A percentile compares a stretch with the other conserved stretches of the same genome.
Conservation (phyloP, 2,797 vertebrate genomes). For the Sarcophilus harrisii region DNA sequence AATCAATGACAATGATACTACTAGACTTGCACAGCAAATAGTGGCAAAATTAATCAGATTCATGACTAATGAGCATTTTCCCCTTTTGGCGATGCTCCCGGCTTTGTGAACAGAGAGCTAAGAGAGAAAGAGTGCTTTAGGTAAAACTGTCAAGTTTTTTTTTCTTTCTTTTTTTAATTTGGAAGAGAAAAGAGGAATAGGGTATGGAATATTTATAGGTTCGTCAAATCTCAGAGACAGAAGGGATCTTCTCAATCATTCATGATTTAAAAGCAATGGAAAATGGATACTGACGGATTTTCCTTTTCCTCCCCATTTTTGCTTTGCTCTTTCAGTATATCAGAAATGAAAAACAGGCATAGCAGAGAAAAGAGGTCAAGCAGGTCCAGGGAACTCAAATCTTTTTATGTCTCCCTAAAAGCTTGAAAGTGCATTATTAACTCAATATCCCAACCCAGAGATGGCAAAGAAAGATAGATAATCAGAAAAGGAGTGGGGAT, state of each 20-base stretch:
- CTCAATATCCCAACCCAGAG: background rate
- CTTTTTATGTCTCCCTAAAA: background rate
- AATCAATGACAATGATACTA: background rate
- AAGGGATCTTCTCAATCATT: background rate
- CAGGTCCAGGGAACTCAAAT: background rate
- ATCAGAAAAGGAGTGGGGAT: background rate
- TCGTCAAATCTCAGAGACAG: background rate
- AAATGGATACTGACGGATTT: background rate
- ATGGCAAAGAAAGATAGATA: background rate
- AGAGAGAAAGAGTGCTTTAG: background rate
- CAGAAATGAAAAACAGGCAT: background rate
- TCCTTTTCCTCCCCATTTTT: background rate
- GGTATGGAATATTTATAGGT: background rate
- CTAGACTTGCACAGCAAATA: background rate
- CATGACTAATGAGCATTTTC: background rate
- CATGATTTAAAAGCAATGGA: background rate
- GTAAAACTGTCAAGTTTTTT: background rate
- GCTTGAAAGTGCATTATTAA: background rate
- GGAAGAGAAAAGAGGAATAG: background rate
- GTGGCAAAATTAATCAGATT: background rate
- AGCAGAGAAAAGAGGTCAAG: background rate
- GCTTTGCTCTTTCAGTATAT: background rate
- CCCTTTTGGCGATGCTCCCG: background rate
- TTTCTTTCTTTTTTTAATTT: background rate
- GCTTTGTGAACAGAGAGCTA: background rate